These are phyloP conservation scores for Sarcophaga subvicina DNA, from an alignment of 2,888 invertebrate species.

Conservation along the genomic window DNA sequence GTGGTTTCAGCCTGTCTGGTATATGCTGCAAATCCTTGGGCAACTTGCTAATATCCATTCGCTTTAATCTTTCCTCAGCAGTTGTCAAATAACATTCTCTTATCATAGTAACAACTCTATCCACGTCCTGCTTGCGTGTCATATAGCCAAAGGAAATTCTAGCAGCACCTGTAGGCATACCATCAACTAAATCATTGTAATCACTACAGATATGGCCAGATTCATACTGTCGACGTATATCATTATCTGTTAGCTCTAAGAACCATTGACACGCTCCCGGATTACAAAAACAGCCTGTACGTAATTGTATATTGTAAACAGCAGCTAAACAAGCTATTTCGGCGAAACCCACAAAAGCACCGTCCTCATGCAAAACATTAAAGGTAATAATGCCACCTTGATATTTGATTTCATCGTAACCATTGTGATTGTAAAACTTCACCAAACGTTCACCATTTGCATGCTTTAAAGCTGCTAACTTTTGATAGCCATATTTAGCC, in stretches of 20 bases:
- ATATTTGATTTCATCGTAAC: constrained; percentile 84
- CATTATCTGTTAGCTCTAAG: constrained; percentile 86
- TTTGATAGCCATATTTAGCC: constrained; percentile 88
- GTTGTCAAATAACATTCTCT: constrained; percentile 86
- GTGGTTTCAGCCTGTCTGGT: constrained; percentile 72
- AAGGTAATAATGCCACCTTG: constrained; percentile 96
- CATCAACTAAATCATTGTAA: constrained; percentile 91
- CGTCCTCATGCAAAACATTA: constrained; percentile 90
- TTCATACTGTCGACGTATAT: constrained; percentile 90
- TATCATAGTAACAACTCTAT: constrained; percentile 88
- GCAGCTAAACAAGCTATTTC: constrained; percentile 96
- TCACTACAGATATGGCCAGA: constrained; percentile 97
- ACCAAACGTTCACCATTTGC: constrained; percentile 87
- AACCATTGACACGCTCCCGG: constrained; percentile 96
- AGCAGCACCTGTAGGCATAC: constrained; percentile 95
- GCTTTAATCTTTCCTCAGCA: constrained; percentile 72
- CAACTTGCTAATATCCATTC: constrained; percentile 72
- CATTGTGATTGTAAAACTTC: constrained; percentile 88
- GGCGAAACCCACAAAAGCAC: constrained; percentile 92
- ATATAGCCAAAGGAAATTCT: constrained; percentile 96
- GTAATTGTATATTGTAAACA: constrained; percentile 91
- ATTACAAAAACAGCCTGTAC: constrained; percentile 98
- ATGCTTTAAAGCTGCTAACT: constrained; percentile 86
- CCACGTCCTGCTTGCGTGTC: constrained; percentile 89
- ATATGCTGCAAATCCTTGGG: constrained; percentile 75